Conservation (phyloP, 1,140 invertebrate species). For the Epicauta chinensis region DNA sequence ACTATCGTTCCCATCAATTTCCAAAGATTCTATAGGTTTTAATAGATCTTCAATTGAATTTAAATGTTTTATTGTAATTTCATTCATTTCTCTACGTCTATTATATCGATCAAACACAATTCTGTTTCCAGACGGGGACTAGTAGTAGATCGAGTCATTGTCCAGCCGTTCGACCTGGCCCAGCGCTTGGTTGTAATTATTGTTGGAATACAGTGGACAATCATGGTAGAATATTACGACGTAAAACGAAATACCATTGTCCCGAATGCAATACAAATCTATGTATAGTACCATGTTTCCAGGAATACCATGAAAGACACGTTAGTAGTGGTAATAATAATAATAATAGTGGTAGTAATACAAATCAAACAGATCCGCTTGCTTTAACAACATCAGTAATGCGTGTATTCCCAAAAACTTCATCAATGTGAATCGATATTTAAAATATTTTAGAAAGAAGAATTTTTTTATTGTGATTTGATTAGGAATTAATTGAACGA, state of each 20-base stretch:
- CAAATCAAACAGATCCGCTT: constrained; percentile 31
- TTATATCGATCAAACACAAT: neutral
- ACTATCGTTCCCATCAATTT: constrained; percentile 16
- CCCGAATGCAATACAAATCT: constrained; percentile 80
- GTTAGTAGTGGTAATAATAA: neutral
- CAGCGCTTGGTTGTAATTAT: constrained; percentile 76
- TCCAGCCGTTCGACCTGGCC: constrained; percentile 69
- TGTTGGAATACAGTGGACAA: constrained; percentile 83
- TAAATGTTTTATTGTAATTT: constrained; percentile 2
- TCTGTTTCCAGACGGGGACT: constrained; percentile 17
- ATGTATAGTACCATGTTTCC: constrained; percentile 80
- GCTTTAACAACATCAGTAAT: constrained; percentile 36
- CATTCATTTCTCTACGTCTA: neutral
- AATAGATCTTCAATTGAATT: constrained; percentile 15
- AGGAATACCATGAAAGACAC: constrained; percentile 64
- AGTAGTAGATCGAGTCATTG: constrained; percentile 57
- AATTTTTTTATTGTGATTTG: neutral
- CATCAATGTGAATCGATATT: constrained; percentile 35
- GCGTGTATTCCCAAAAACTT: constrained; percentile 45
- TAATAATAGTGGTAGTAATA: neutral
- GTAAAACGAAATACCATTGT: constrained; percentile 84
- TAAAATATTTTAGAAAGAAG: neutral
- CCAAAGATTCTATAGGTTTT: constrained; percentile 18
- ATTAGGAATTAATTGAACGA: neutral
- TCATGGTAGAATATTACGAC: constrained; percentile 67